Conservation (phyloP, 2,888 invertebrate species). For the Chloroclysta siterata region DNA sequence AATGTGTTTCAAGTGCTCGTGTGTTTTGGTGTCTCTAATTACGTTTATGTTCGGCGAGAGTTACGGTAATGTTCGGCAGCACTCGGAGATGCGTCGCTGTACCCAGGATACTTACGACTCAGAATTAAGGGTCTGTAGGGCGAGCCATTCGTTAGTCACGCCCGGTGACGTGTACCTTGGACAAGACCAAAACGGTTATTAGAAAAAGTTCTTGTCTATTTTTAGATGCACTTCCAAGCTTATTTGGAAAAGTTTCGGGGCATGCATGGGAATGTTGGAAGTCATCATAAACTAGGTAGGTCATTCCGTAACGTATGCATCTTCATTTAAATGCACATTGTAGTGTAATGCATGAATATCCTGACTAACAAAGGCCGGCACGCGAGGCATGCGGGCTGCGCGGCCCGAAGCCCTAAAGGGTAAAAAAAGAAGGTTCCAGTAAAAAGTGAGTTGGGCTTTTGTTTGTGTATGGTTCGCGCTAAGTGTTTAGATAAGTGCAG, state of each 20-base stretch:
- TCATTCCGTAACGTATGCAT: conserved; percentile 65
- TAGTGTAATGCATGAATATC: conserved; percentile 77
- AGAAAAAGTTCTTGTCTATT: conserved; percentile 74
- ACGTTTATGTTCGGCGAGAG: conserved; percentile 75
- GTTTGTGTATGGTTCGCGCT: conserved; percentile 80
- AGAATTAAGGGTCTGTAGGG: conserved; percentile 84
- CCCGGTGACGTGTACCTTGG: conserved; percentile 85
- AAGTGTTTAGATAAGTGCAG: conserved; percentile 84
- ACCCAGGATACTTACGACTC: conserved; percentile 83
- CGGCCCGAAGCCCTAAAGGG: conserved; percentile 69
- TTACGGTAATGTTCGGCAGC: conserved; percentile 80
- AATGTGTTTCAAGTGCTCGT: conserved; percentile 78
- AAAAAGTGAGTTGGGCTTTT: conserved; percentile 81
- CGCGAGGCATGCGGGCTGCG: conserved; percentile 72
- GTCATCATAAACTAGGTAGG: conserved; percentile 62
- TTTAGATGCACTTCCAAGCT: conserved; percentile 57
- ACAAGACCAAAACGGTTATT: conserved; percentile 85
- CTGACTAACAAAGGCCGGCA: conserved; percentile 76
- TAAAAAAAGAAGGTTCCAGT: conserved; percentile 78
- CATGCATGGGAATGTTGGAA: conserved; percentile 39
- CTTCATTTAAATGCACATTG: conserved; percentile 70
- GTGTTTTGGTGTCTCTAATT: conserved; percentile 81
- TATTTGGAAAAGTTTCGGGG: conserved; percentile 37
- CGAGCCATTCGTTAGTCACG: conserved; percentile 85
- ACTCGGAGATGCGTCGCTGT: conserved; percentile 68